phyloP scores from a whole-genome alignment of 2,113 vertebrate genomes.

The Pantherophis guttatus region DNA sequence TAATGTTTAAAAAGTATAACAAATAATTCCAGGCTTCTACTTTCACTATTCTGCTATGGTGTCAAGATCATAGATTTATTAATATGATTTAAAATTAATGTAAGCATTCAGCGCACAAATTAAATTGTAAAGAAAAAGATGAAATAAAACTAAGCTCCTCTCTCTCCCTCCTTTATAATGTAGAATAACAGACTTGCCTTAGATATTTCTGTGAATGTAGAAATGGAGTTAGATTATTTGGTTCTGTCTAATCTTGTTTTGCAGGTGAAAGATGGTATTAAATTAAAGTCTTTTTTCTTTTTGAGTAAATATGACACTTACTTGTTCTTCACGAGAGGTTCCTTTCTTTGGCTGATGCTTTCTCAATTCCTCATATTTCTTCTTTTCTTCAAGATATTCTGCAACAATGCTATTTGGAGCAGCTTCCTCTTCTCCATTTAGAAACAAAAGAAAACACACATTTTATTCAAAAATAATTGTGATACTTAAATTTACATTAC shows the following conservation, averaged over 20 bases:
- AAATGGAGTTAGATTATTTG: not conserved
- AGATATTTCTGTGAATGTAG: not conserved
- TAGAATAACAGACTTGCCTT: not conserved
- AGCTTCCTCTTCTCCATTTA: conserved; percentile 69
- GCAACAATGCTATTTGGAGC: conserved; percentile 79
- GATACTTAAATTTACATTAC: not conserved
- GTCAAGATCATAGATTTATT: not conserved
- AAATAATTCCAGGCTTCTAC: not conserved
- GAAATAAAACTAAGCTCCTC: not conserved
- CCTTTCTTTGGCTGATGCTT: conserved; percentile 83
- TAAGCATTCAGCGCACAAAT: not conserved
- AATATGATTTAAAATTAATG: not conserved
- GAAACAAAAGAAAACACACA: conserved; percentile 23
- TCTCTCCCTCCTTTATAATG: not conserved
- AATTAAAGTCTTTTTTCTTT: not conserved
- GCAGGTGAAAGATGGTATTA: not conserved
- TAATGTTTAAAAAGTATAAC: not conserved
- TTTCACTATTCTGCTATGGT: not conserved
- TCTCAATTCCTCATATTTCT: conserved; percentile 85
- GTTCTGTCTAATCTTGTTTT: not conserved
- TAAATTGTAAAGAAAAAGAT: not conserved
- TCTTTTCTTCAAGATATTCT: conserved; percentile 88
- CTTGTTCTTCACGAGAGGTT: conserved; percentile 80
- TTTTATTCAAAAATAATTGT: conserved; percentile 25
- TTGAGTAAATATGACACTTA: conserved; percentile 42